These are phyloP conservation scores for Dexiosoma caninum DNA, from an alignment of 2,888 invertebrate genomes.

Conservation along the genomic window DNA sequence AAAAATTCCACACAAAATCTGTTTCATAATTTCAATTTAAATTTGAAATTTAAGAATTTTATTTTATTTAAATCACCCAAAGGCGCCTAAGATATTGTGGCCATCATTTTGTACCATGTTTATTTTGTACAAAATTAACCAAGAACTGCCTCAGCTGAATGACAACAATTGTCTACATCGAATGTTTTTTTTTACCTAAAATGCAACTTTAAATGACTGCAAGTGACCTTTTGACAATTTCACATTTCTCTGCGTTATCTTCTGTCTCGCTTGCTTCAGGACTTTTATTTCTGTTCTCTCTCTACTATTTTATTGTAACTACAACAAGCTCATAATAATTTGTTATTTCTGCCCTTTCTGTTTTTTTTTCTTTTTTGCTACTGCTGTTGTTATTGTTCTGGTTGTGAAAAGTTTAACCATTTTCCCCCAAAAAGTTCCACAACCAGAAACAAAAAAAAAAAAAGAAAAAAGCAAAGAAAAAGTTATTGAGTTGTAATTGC, in stretches of 20 bases:
- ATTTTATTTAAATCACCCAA: too few species aligned
- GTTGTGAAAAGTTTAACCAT: conserved; percentile 50
- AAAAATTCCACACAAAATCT: too few species aligned
- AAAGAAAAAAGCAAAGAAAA: too few species aligned
- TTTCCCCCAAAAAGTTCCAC: background rate
- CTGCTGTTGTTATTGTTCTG: background rate
- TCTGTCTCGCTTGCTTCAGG: background rate
- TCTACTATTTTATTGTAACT: background rate
- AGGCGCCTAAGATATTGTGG: too few species aligned
- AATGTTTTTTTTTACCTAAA: conserved; percentile 34
- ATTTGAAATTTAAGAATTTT: too few species aligned
- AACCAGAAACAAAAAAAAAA: conserved; percentile 15
- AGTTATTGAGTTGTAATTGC: conserved; percentile 61
- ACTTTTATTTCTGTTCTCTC: background rate
- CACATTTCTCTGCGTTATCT: conserved; percentile 41
- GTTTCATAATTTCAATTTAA: too few species aligned
- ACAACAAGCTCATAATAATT: conserved; percentile 50
- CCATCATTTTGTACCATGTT: too few species aligned
- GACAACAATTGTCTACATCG: conserved; percentile 40
- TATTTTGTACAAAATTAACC: too few species aligned
- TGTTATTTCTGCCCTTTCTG: conserved; percentile 22
- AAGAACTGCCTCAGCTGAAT: conserved; percentile 6
- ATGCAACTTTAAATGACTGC: conserved; percentile 38
- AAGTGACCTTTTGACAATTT: conserved; percentile 42
- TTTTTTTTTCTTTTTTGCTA: conserved; percentile 23